Percentiles rank a stretch among this genome's conserved stretches.
Conservation (phyloP, 2,888 invertebrate genomes). For the Taphrorychus bicolor region DNA sequence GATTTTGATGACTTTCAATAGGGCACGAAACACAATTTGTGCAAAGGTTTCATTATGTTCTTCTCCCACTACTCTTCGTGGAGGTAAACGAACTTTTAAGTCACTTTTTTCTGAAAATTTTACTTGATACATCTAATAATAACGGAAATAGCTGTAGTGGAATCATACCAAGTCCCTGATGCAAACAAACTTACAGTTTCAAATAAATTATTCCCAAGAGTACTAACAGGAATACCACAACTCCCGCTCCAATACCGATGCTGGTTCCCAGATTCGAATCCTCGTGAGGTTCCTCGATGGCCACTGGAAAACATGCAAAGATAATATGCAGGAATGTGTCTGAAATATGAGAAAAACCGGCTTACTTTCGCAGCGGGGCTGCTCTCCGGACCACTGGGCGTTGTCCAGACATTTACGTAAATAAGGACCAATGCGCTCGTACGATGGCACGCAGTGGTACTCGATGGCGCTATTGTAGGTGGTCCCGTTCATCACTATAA, state of each 20-base stretch:
- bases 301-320: constrained; percentile 54
- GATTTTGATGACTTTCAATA: no score
- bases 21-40: no score
- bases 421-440: constrained; percentile 81
- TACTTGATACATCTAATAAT: no score
- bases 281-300: constrained; percentile 74
- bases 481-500: constrained; percentile 84
- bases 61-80: no score
- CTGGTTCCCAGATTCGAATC: constrained; percentile 77
- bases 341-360: neutral
- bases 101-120: no score
- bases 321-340: neutral
- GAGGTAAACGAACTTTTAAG: no score
- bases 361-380: constrained; percentile 80
- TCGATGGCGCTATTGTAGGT: constrained; percentile 88
- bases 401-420: constrained; percentile 84
- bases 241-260: constrained; percentile 84
- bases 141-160: no score
- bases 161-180: no score
- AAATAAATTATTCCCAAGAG: constrained; percentile 81
- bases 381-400: constrained; percentile 86
- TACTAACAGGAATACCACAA: constrained; percentile 80
- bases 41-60: no score
- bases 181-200: constrained; percentile 79
- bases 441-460: constrained; percentile 88